Percentiles rank a stretch among this genome's conserved stretches.
phyloP scores from a whole-genome alignment of 2,888 invertebrate species.

The Drosophila prolongata region DNA sequence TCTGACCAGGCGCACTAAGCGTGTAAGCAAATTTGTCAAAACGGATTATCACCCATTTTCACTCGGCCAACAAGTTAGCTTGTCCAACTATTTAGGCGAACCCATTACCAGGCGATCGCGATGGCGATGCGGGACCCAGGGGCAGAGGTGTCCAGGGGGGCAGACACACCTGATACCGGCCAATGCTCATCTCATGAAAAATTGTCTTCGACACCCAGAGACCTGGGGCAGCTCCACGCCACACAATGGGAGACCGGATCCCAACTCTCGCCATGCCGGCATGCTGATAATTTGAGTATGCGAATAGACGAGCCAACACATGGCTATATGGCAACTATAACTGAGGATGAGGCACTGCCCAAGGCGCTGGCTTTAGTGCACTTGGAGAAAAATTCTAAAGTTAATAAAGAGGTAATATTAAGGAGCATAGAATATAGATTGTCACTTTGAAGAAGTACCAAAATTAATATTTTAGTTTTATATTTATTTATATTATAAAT shows the following conservation, averaged over 20 bases:
- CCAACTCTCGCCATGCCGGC: conserved; percentile 38
- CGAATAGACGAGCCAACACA: conserved; percentile 71
- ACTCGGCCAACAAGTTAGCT: conserved; percentile 57
- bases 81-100: conserved; percentile 76
- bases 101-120: conserved; percentile 64
- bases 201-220: conserved; percentile 78
- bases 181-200: conserved; percentile 72
- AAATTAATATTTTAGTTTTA: background rate
- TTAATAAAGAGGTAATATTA: too few species aligned
- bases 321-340: conserved; percentile 25
- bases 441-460: too few species aligned
- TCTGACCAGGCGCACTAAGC: conserved; percentile 50
- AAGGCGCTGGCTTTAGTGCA: conserved; percentile 23
- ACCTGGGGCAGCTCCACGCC: conserved; percentile 40
- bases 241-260: conserved; percentile 59
- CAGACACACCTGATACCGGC: conserved; percentile 50
- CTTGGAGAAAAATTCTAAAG: background rate
- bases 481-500: too few species aligned
- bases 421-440: too few species aligned
- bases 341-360: conserved; percentile 22
- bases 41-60: conserved; percentile 81
- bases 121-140: conserved; percentile 35
- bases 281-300: conserved; percentile 79
- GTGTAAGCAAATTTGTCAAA: conserved; percentile 80
- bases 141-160: background rate